Base-by-base conservation (phyloP, 64 coral and sea anemone genomes). In the Actinia equina region DNA sequence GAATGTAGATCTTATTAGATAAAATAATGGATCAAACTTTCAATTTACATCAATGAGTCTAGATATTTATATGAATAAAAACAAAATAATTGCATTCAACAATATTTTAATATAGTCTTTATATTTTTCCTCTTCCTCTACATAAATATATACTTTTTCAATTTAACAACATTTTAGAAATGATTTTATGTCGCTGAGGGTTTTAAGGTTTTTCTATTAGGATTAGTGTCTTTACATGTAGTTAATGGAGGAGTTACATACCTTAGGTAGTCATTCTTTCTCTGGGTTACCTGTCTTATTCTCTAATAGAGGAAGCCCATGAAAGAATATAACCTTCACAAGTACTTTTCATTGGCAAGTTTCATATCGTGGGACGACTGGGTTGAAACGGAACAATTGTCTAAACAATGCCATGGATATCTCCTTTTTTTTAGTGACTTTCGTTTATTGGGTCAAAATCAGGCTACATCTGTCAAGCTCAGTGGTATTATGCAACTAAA, bases 81-180 rank as follows among this genome's bases (percentile, higher is more conserved):
- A 74, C 12, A 30, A 74, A 74, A 74, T 41, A 18, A 14, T 74
- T 74, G 27, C 41, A 74, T 74, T 74, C 5, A 30, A 74, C 25
- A 74, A 41, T 74, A 74, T 74, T 74, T 74, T 74, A 74, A 30
- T 74, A 74, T 69, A 69, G 7, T 74, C 62, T 65, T 57, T 12
- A 57, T 65, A n/a, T 65, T 18, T 7, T 71, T 71, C 22, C 69
- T 74, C 69, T 74, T 30, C 69, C 26, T 74, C 26, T 74, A 41
- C 9, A 74, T 74, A 74, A 74, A 74, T 74, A 74, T 74, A 74
- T 74, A 74, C 69, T 74, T 41, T 74, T 30, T 37, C 20, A 30
- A 74, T 74, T 65, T 65, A 65, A 65, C n/a, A 41, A 74, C 69
- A 74, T 14, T n/a, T 30, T 15, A 41, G 2, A 11, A 12, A 3